Base-by-base conservation (phyloP, 2,113 vertebrate species). In the Cavia aperea region DNA sequence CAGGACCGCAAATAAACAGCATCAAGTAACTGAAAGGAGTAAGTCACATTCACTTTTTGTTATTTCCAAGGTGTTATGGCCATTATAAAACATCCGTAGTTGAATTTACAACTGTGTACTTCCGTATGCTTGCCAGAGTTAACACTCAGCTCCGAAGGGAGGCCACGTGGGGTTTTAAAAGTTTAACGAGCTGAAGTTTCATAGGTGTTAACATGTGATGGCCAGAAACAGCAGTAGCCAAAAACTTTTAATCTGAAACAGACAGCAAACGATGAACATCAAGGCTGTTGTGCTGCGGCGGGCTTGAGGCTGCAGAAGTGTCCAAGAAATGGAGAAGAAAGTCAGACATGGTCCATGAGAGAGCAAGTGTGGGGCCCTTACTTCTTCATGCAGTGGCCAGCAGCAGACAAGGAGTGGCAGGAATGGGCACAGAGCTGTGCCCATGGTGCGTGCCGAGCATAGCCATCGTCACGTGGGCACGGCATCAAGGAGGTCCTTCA, bases 141-240 rank as follows among this genome's bases (percentile, higher is more conserved):
- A 83, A 78, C 91, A n/a, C 90, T 58, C 51, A 10, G 62, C 66
- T 92, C 77, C 51, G 58, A 79, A 49, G 62, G 49, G 81, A 84
- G 84, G 58, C 72, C 43, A 1, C 23, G 84, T 79, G 90, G 68
- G 86, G 95, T 92, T 94, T 93, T 95, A 94, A 93, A 96, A 77
- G 58, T 95, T 95, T 95, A 93, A 93, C 12, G 88, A 96, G 94
- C 93, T 92, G 75, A 78, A 24, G 31, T 95, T 94, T 90, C 78
- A 88, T 94, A 94, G 88, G 93, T 93, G 95, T 91, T 95, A 96
- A 96, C 95, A 86, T 91, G 93, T 87, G 88, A 88, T 93, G 94
- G 58, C 82, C 85, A 95, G 94, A 96, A 96, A 86, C 33, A 83
- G 91, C 90, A 78, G 90, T 72, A 94, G 92, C 81, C 39, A 56